Evolutionary conservation across 1,140 invertebrate species (phyloP).

Genomic region (Caenorhabditis brenneri): DNA sequence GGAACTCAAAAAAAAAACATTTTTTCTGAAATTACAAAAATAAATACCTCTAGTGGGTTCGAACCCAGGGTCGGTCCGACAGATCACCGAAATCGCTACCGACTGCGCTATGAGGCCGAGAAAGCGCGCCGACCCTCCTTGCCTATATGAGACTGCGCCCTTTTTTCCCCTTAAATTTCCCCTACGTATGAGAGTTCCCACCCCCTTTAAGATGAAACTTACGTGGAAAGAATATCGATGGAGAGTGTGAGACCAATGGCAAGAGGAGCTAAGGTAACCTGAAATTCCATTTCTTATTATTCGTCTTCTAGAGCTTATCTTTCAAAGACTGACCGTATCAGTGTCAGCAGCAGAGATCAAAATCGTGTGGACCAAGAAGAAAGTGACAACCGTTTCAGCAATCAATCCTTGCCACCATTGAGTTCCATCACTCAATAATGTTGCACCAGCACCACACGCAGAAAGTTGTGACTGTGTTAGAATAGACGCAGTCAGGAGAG

Average conservation of each 20-base stretch:
- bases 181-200: too few species aligned
- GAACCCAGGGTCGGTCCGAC: too few species aligned
- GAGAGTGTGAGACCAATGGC: constrained; percentile 71
- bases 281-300: background rate
- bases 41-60: too few species aligned
- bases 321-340: constrained; percentile 49
- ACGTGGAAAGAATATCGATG: constrained; percentile 68
- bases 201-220: too few species aligned
- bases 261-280: constrained; percentile 66
- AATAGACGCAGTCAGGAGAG: constrained; percentile 61
- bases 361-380: constrained; percentile 68
- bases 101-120: too few species aligned
- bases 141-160: too few species aligned
- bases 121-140: too few species aligned
- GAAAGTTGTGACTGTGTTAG: constrained; percentile 33
- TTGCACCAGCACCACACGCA: constrained; percentile 53
- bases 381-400: constrained; percentile 69
- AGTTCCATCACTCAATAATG: background rate
- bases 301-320: background rate
- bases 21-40: too few species aligned
- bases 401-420: constrained; percentile 60
- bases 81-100: too few species aligned
- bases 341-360: constrained; percentile 68
- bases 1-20: too few species aligned
- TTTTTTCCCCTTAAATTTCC: too few species aligned